These are phyloP conservation scores for Himalopsyche japonica DNA, from an alignment of 2,888 invertebrate species.

Conservation along the genomic window DNA sequence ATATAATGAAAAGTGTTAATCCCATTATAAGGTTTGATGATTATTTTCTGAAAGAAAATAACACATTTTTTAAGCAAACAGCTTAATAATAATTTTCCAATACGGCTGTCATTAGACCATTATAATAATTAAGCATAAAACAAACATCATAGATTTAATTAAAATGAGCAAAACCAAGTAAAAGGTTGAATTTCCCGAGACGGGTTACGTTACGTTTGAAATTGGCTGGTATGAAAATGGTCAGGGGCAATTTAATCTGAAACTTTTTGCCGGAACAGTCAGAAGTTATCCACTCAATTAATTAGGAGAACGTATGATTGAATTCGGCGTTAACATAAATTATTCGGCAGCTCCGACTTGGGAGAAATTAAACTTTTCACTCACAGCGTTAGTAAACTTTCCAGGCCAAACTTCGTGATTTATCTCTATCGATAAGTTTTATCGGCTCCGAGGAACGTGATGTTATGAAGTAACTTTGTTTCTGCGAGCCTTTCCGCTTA, in stretches of 20 bases:
- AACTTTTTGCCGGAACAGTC: background rate
- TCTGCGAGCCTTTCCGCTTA: background rate
- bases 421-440: slow-evolving; percentile 28
- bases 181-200: background rate
- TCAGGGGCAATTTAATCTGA: background rate
- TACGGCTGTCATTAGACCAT: too few relatives aligned
- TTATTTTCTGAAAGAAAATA: too few relatives aligned
- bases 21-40: too few relatives aligned
- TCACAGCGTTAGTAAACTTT: slow-evolving; percentile 24
- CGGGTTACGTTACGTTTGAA: background rate
- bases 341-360: slow-evolving; percentile 3
- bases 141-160: too few relatives aligned
- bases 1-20: too few relatives aligned
- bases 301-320: slow-evolving; percentile 30
- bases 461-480: slow-evolving; percentile 22
- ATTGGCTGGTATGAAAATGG: background rate
- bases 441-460: slow-evolving; percentile 4
- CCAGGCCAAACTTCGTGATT: slow-evolving; percentile 24
- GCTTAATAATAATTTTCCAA: too few relatives aligned
- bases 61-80: too few relatives aligned
- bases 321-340: slow-evolving; percentile 30
- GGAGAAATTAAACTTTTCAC: slow-evolving; percentile 34
- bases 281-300: slow-evolving; percentile 19
- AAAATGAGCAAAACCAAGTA: too few relatives aligned
- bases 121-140: too few relatives aligned